phyloP scores from a whole-genome alignment of 2,113 vertebrate genomes.

The Pygoscelis antarcticus region DNA sequence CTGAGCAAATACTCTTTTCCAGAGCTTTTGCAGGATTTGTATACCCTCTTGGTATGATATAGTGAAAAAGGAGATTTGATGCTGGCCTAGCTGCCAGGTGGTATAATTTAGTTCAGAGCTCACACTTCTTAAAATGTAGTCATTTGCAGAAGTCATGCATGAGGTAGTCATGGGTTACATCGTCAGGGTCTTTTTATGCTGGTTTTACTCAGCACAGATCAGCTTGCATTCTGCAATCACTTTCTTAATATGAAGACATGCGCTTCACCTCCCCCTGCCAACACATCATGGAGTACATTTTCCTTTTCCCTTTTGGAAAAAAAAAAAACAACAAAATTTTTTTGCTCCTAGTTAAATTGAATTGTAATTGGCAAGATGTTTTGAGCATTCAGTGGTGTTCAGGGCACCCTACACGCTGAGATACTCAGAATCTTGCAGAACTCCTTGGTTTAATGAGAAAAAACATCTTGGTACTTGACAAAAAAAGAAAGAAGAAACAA shows the following conservation, averaged over 20 bases:
- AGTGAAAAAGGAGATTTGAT: neutral
- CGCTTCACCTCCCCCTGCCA: neutral
- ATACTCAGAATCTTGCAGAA: neutral
- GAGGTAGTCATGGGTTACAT: neutral
- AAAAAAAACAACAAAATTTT: fast-evolving
- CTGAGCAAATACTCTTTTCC: neutral
- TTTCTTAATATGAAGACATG: neutral
- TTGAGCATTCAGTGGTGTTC: neutral
- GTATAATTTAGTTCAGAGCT: neutral
- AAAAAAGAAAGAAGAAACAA: neutral
- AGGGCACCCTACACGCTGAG: neutral
- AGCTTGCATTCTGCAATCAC: neutral
- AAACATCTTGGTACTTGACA: neutral
- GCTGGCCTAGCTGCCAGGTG: neutral
- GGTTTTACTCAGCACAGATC: neutral
- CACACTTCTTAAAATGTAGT: neutral
- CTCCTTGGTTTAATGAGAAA: neutral
- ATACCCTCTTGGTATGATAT: neutral
- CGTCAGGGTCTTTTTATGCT: neutral
- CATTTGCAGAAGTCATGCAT: neutral
- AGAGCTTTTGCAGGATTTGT: neutral
- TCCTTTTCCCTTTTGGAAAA: neutral
- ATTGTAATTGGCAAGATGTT: neutral
- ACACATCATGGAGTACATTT: neutral
- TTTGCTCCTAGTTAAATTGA: neutral